A percentile compares a stretch with the other conserved stretches of the same genome.
phyloP scores from a whole-genome alignment of 2,888 invertebrate genomes.

The Dendrolimus pini region DNA sequence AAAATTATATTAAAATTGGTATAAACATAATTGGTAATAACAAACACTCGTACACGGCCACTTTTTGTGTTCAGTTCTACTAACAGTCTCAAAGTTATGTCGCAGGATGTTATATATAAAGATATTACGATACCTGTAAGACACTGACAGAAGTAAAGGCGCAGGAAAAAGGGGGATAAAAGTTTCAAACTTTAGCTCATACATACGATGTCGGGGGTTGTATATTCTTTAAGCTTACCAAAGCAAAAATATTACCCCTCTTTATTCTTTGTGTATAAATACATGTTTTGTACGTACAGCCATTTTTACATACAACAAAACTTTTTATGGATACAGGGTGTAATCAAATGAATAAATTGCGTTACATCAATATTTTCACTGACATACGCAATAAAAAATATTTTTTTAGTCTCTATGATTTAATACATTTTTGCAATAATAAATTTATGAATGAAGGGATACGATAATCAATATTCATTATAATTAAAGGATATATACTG shows the following conservation, averaged over 20 bases:
- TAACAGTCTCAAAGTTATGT: too few species aligned
- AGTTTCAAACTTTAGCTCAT: background rate
- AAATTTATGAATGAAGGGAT: constrained; percentile 11
- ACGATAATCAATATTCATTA: too few species aligned
- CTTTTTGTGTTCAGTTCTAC: too few species aligned
- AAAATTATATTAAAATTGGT: too few species aligned
- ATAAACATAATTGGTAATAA: too few species aligned
- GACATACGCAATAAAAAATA: too few species aligned
- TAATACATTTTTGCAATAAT: constrained; percentile 1
- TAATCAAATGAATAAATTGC: background rate
- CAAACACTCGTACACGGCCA: too few species aligned
- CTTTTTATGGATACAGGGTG: background rate
- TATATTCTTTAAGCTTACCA: background rate
- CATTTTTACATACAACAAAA: background rate
- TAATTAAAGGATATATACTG: too few species aligned
- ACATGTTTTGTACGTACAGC: background rate
- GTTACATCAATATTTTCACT: too few species aligned
- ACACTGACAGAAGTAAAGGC: too few species aligned
- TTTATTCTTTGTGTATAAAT: background rate
- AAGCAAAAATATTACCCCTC: background rate
- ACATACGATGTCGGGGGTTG: background rate
- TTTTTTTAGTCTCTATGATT: background rate
- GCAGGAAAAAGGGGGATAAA: background rate
- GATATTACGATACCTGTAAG: too few species aligned
- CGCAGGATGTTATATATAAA: too few species aligned